A percentile compares a stretch with the other conserved stretches of the same genome.
These are phyloP conservation scores for Pseudachorutes palmiensis DNA, from an alignment of 1,140 invertebrate genomes.

Conservation along the genomic window DNA sequence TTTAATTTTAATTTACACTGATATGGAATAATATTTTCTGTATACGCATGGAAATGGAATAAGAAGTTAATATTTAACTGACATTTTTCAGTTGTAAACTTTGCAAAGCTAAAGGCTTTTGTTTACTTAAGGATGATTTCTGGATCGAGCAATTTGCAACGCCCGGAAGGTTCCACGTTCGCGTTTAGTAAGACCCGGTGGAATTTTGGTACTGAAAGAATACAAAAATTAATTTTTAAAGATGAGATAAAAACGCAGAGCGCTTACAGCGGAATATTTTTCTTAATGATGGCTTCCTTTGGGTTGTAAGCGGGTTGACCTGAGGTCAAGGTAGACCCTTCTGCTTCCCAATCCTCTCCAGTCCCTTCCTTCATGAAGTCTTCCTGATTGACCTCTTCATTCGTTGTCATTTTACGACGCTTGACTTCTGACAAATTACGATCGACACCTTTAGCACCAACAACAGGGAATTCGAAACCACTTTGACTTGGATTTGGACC, in stretches of 20 bases:
- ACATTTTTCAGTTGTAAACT: no score
- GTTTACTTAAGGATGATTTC: no score
- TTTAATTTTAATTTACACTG: no score
- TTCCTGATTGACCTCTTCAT: neutral
- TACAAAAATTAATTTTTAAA: neutral
- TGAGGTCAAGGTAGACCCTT: neutral
- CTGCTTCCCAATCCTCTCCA: neutral
- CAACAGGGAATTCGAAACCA: no score
- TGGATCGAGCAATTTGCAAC: neutral
- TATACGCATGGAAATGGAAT: no score
- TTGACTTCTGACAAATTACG: neutral
- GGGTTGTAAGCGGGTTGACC: neutral
- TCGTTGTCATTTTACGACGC: neutral
- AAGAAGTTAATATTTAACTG: no score
- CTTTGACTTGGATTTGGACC: no score
- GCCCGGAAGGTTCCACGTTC: neutral
- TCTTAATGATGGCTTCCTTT: neutral
- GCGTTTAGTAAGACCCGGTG: neutral
- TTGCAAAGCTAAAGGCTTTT: no score
- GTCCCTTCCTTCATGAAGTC: neutral
- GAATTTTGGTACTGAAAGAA: neutral
- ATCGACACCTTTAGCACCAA: no score
- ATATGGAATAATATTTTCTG: no score
- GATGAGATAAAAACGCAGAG: neutral
- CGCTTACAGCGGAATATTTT: neutral